Conservation (phyloP, 2,113 vertebrate genomes). For the Capreolus pygargus region DNA sequence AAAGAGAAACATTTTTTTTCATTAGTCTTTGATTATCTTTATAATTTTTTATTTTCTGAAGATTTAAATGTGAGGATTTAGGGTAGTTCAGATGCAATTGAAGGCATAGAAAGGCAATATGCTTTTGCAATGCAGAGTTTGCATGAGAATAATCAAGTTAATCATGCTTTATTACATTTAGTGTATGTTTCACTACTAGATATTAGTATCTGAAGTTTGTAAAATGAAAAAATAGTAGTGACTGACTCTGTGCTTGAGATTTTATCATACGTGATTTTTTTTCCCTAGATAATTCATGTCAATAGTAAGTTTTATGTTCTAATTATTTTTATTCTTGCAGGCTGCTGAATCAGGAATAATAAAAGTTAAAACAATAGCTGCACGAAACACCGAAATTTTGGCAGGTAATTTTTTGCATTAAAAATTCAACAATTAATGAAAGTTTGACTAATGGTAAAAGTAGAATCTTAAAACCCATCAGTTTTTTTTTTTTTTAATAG, state of each 20-base stretch:
- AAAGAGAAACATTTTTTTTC: slow-evolving; percentile 4
- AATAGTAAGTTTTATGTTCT: slow-evolving; percentile 56
- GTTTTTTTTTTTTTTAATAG: neutral
- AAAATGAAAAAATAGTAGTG: slow-evolving; percentile 40
- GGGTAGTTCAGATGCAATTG: neutral
- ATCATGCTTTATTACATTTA: slow-evolving; percentile 32
- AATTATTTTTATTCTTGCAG: slow-evolving; percentile 82
- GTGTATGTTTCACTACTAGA: neutral
- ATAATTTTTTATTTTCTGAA: slow-evolving; percentile 22
- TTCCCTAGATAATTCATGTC: slow-evolving; percentile 26
- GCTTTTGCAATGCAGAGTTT: neutral
- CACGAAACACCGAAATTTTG: slow-evolving; percentile 93
- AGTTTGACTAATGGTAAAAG: slow-evolving; percentile 40
- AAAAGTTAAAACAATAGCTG: slow-evolving; percentile 99
- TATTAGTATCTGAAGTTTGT: neutral
- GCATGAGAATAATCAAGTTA: neutral
- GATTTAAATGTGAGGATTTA: neutral
- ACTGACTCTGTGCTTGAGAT: neutral
- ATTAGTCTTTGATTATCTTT: neutral
- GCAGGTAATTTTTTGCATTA: slow-evolving; percentile 87
- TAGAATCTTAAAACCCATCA: slow-evolving; percentile 10
- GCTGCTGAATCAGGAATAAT: slow-evolving; percentile 99
- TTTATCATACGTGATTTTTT: slow-evolving; percentile 53
- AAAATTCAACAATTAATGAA: slow-evolving; percentile 52
- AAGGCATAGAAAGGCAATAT: neutral